These are phyloP conservation scores for Amblyopsis hoosieri DNA, from an alignment of 2,797 vertebrate genomes.

Conservation along the genomic window DNA sequence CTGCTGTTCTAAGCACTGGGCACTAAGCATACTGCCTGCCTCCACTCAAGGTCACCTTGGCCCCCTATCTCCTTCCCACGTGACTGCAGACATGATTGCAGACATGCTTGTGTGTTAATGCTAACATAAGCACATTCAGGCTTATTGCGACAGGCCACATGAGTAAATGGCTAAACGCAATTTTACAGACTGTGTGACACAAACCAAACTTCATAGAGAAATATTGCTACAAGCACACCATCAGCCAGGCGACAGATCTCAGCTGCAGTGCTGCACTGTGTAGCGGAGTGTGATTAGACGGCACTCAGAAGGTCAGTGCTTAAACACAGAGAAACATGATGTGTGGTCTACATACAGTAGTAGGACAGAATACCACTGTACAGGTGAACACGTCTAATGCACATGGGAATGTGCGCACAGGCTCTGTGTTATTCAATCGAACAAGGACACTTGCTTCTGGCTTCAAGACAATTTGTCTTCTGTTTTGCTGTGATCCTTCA, in stretches of 20 bases:
- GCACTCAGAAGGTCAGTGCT: neutral
- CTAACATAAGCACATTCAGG: neutral
- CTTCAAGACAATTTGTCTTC: constrained; percentile 1
- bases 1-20: constrained; percentile 9
- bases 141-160: too few species aligned
- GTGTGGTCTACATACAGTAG: neutral
- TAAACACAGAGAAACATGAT: constrained; percentile 1
- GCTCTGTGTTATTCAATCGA: neutral
- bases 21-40: constrained; percentile 17
- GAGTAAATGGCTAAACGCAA: too few species aligned
- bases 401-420: neutral
- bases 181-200: too few species aligned
- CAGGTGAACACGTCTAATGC: neutral
- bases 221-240: too few species aligned
- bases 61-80: neutral
- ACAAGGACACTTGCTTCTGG: constrained; percentile 8
- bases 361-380: constrained; percentile 4
- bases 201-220: too few species aligned
- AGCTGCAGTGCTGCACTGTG: neutral
- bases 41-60: constrained; percentile 46
- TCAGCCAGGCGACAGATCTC: neutral
- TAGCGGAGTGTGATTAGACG: neutral
- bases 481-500: constrained; percentile 17
- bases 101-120: neutral
- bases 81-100: neutral